Percentiles rank a stretch among this genome's conserved stretches.
Evolutionary conservation across 1,140 invertebrate species (phyloP).

Genomic region (Drosophila pruinosa): DNA sequence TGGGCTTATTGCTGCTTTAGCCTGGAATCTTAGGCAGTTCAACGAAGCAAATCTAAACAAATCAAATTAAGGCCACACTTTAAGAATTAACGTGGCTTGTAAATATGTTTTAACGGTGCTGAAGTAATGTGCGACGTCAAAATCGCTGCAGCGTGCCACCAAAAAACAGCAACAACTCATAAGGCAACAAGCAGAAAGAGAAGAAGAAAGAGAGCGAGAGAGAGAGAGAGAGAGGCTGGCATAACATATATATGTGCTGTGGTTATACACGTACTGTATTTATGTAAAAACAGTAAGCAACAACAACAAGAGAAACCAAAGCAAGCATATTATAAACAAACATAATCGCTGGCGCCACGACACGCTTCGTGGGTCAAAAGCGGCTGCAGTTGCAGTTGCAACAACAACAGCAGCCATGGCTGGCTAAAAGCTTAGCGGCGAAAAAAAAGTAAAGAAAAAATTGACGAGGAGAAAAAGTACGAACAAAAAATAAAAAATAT

Average conservation of each 20-base stretch:
- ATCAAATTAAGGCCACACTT: slow-evolving; percentile 80
- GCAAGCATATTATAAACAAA: slow-evolving; percentile 74
- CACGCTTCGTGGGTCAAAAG: slow-evolving; percentile 80
- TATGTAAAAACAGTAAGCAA: slow-evolving; percentile 57
- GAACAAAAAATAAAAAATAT: slow-evolving; percentile 25
- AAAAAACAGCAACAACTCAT: slow-evolving; percentile 35
- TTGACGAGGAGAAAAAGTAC: slow-evolving; percentile 7
- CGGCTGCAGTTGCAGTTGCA: slow-evolving; percentile 72
- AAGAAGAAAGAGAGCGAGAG: background rate
- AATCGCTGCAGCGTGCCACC: slow-evolving; percentile 71
- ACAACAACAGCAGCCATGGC: slow-evolving; percentile 26
- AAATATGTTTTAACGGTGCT: slow-evolving; percentile 79
- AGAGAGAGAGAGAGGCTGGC: background rate
- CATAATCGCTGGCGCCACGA: slow-evolving; percentile 80
- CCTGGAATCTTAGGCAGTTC: slow-evolving; percentile 30
- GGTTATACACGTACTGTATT: background rate
- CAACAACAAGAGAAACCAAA: slow-evolving; percentile 43
- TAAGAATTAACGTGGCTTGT: slow-evolving; percentile 80
- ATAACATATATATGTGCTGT: no score
- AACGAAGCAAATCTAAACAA: slow-evolving; percentile 69
- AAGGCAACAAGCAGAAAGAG: slow-evolving; percentile 9
- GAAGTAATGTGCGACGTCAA: slow-evolving; percentile 72
- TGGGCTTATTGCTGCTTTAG: background rate
- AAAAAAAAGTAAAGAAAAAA: slow-evolving; percentile 13
- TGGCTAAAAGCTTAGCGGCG: slow-evolving; percentile 42